A percentile compares a stretch with the other conserved stretches of the same genome.
phyloP scores from a whole-genome alignment of 2,797 vertebrate species.

The Spinus pinus region DNA sequence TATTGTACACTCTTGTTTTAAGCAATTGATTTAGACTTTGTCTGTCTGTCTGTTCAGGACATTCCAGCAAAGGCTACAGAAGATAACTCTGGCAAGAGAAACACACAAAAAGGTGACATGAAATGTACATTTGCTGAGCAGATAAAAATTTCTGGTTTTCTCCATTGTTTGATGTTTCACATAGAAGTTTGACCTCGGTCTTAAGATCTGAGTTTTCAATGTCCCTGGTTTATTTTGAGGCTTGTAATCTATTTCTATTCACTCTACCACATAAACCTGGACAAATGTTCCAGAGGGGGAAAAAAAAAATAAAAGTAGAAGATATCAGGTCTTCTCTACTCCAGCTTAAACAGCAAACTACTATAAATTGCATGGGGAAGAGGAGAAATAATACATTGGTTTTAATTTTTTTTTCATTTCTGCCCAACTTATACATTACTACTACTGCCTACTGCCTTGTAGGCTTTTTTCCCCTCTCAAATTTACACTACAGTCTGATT shows the following conservation, averaged over 20 bases:
- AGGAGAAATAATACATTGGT: not conserved
- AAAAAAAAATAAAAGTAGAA: not conserved
- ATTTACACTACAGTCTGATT: not conserved
- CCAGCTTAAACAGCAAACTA: not conserved
- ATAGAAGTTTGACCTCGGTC: not conserved
- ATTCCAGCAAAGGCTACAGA: not conserved
- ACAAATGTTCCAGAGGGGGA: fast-evolving
- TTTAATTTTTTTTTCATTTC: not conserved
- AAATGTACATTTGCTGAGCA: fast-evolving
- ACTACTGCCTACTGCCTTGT: not conserved
- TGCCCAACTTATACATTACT: not conserved
- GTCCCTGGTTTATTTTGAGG: not conserved
- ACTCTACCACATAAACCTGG: not conserved
- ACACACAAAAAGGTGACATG: not conserved
- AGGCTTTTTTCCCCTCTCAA: not conserved
- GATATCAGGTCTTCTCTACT: not conserved
- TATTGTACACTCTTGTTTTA: not conserved
- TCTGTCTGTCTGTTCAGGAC: not conserved
- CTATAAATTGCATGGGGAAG: not conserved
- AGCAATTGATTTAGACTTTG: not conserved
- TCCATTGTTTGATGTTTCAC: not conserved
- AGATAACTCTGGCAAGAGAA: not conserved
- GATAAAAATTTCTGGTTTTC: not conserved
- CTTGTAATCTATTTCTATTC: not conserved
- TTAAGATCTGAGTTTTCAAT: not conserved